Percentiles rank a stretch among this genome's conserved stretches.
These are phyloP conservation scores for Pristis pectinata DNA, from an alignment of 2,797 vertebrate species.

Conservation along the genomic window DNA sequence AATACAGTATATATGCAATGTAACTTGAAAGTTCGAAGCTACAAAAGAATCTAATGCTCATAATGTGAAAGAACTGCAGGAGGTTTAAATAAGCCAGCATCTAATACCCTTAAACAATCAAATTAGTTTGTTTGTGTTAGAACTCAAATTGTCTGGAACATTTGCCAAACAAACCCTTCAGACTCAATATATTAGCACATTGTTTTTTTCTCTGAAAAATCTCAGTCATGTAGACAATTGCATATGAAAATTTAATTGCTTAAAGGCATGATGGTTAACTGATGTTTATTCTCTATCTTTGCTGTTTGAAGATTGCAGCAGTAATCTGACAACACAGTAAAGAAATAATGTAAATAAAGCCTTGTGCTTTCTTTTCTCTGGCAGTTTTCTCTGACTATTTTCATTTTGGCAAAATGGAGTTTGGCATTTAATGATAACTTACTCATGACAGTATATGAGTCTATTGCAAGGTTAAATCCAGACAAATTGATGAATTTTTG, in stretches of 20 bases:
- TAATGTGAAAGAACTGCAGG: slow-evolving; percentile 36
- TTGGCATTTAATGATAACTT: background rate
- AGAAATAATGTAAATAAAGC: slow-evolving; percentile 22
- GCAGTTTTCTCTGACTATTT: background rate
- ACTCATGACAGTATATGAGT: too few species aligned
- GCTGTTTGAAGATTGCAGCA: slow-evolving; percentile 6
- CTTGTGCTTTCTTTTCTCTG: background rate
- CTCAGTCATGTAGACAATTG: slow-evolving; percentile 33
- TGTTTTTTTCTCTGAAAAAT: slow-evolving; percentile 26
- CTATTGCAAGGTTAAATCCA: background rate
- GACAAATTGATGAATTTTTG: background rate
- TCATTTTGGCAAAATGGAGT: background rate
- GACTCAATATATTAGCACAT: slow-evolving; percentile 26
- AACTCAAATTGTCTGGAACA: slow-evolving; percentile 38
- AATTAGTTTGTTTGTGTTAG: slow-evolving; percentile 38
- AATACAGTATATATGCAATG: slow-evolving; percentile 20
- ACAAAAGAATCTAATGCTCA: slow-evolving; percentile 23
- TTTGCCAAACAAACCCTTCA: slow-evolving; percentile 37
- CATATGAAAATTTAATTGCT: slow-evolving; percentile 37
- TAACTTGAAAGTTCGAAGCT: slow-evolving; percentile 18
- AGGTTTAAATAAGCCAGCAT: slow-evolving; percentile 36
- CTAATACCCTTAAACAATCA: slow-evolving; percentile 38
- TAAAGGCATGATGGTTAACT: slow-evolving; percentile 28
- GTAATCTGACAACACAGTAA: slow-evolving; percentile 17
- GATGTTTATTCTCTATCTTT: slow-evolving; percentile 27